These are phyloP conservation scores for Pocillopora grandis DNA, from an alignment of 92 coral and sea anemone genomes.

Conservation along the genomic window DNA sequence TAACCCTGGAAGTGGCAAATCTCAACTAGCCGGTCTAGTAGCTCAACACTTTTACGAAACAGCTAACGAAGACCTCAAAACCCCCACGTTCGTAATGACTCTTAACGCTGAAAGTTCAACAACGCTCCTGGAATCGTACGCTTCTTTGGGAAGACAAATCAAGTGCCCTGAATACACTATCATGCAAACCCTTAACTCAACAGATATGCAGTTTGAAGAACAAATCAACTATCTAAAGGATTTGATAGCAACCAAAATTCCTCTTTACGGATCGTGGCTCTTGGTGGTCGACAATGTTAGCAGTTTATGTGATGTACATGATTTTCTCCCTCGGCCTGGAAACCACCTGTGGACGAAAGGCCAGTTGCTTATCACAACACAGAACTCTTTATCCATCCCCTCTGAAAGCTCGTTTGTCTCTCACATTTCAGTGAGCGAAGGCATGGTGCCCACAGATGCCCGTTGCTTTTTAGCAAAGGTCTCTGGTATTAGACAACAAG, in stretches of 20 bases:
- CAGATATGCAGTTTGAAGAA: background rate
- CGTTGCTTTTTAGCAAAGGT: background rate
- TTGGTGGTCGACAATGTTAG: background rate
- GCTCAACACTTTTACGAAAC: background rate
- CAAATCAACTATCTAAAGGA: background rate
- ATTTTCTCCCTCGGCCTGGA: background rate
- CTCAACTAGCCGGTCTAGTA: background rate
- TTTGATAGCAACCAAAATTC: background rate
- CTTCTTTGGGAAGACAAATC: background rate
- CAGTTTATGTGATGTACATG: background rate
- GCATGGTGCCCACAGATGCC: slow-evolving; percentile 9
- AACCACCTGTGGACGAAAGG: background rate
- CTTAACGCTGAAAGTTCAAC: background rate
- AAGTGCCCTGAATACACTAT: background rate
- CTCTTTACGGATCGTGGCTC: background rate
- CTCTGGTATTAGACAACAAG: background rate
- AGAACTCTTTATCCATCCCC: background rate
- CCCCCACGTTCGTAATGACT: background rate
- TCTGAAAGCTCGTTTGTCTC: background rate
- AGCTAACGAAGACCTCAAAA: background rate
- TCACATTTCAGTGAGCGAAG: slow-evolving; percentile 10
- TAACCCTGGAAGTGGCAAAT: background rate
- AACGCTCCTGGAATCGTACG: background rate
- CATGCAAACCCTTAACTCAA: background rate
- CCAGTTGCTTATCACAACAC: background rate